Conservation (phyloP, 2,113 vertebrate genomes). For the Xyrauchen texanus region DNA sequence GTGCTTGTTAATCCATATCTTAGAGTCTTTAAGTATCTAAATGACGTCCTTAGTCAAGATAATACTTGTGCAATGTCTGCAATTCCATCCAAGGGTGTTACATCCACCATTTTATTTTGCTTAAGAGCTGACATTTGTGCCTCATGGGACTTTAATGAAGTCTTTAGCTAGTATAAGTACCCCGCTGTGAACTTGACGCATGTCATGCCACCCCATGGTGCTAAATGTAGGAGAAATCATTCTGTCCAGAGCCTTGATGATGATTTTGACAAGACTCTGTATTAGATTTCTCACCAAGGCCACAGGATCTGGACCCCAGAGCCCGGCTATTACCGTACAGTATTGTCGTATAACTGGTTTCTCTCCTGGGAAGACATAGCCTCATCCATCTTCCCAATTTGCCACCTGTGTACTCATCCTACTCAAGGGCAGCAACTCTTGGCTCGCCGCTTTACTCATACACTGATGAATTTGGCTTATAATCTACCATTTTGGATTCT, state of each 20-base stretch:
- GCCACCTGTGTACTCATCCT: not conserved
- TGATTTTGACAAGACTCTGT: conserved; percentile 10
- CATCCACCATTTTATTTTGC: not conserved
- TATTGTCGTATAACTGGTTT: conserved; percentile 18
- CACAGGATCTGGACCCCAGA: conserved; percentile 33
- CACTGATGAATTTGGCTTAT: conserved; percentile 29
- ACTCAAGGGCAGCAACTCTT: conserved; percentile 26
- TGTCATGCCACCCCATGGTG: not conserved
- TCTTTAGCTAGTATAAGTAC: conserved; percentile 1
- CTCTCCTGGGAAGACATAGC: conserved; percentile 35
- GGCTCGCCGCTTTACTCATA: not conserved
- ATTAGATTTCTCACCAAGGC: conserved; percentile 44
- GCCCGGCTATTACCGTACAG: conserved; percentile 32
- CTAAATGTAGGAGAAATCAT: not conserved
- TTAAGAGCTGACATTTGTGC: conserved; percentile 13
- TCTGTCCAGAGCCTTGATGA: conserved; percentile 16
- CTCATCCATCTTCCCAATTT: conserved; percentile 32
- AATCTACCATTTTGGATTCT: conserved; percentile 33
- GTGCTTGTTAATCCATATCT: too few relatives aligned
- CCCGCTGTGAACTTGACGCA: not conserved
- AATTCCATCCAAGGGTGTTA: conserved; percentile 1
- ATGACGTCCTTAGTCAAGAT: conserved; percentile 4
- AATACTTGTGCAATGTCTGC: conserved; percentile 1
- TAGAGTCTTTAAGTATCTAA: conserved; percentile 4
- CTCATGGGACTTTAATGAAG: conserved; percentile 27